These are phyloP conservation scores for Hydropotes inermis DNA, from an alignment of 2,113 vertebrate species.

Conservation along the genomic window DNA sequence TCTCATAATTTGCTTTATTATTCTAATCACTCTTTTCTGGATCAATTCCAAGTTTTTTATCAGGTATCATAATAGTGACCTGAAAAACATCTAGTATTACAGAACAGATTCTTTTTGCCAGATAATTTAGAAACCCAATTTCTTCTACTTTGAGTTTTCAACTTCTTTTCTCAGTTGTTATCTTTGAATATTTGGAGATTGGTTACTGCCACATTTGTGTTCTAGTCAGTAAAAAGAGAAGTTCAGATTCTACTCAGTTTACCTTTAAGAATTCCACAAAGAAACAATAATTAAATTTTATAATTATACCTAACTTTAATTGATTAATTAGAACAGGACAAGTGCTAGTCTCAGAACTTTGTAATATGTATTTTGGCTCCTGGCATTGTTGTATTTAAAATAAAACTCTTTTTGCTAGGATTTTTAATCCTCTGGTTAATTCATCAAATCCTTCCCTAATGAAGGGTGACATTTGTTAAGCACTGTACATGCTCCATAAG, in stretches of 20 bases:
- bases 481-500: neutral
- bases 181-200: neutral
- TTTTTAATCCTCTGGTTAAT: neutral
- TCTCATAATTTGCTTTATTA: neutral
- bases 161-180: neutral
- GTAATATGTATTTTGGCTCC: neutral
- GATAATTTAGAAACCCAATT: neutral
- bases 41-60: neutral
- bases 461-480: neutral
- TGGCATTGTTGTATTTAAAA: neutral
- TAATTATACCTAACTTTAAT: neutral
- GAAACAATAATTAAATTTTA: neutral
- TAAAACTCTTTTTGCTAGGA: neutral
- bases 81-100: neutral
- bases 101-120: neutral
- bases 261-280: neutral
- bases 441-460: neutral
- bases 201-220: neutral
- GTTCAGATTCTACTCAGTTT: neutral
- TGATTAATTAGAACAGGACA: neutral
- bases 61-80: neutral
- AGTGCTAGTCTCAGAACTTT: neutral
- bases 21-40: neutral
- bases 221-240: neutral
- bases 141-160: neutral